Evolutionary conservation across 2,113 vertebrate species (phyloP).

Genomic region (Silurus asotus): DNA sequence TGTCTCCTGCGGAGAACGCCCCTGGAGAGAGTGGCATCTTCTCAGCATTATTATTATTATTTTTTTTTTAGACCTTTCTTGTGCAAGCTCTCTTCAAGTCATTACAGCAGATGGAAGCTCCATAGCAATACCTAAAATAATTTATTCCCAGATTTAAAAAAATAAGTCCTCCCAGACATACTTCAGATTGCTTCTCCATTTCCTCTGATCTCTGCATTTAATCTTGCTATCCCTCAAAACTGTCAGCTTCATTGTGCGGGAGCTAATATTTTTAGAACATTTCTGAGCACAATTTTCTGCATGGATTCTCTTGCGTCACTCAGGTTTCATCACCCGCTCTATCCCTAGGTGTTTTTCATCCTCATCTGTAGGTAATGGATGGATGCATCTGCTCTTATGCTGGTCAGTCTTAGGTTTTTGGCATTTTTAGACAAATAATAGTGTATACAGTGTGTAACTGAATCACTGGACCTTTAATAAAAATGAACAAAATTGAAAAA

Average conservation of each 20-base stretch:
- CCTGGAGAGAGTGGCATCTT: conserved; percentile 54
- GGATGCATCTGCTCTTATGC: background rate
- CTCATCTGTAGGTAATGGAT: conserved; percentile 17
- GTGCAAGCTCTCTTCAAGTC: conserved; percentile 39
- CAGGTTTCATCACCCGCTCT: conserved; percentile 15
- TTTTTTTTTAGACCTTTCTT: conserved; percentile 60
- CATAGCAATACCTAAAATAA: conserved; percentile 15
- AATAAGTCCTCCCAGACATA: conserved; percentile 46
- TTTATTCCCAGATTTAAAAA: conserved; percentile 52
- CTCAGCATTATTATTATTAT: conserved; percentile 35
- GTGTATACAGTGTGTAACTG: background rate
- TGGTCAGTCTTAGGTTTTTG: background rate
- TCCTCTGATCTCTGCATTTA: conserved; percentile 47
- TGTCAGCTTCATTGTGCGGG: conserved; percentile 48
- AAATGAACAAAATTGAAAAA: background rate
- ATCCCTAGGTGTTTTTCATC: background rate
- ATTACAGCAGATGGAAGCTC: conserved; percentile 50
- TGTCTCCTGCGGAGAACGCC: conserved; percentile 50
- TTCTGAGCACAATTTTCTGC: conserved; percentile 25
- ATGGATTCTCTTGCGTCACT: conserved; percentile 26
- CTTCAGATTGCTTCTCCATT: conserved; percentile 48
- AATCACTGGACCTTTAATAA: background rate
- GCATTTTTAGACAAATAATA: background rate
- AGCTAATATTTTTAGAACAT: conserved; percentile 27
- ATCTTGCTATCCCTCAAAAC: conserved; percentile 51